Evolutionary conservation across 2,113 vertebrate species (phyloP).

Genomic region (Rallus limicola): DNA sequence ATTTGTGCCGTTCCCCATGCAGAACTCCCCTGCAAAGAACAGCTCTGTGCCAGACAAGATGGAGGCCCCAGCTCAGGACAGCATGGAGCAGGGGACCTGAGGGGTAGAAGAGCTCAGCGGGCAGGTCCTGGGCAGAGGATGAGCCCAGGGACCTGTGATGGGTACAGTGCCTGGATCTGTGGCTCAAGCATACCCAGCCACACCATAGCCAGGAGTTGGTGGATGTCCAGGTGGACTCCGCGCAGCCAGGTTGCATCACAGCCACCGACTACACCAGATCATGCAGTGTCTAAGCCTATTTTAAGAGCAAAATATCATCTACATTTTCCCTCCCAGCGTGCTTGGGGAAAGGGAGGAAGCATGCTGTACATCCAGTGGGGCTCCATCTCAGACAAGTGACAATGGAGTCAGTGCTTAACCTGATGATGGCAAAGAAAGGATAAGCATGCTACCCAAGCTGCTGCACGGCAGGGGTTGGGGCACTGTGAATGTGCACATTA

Average conservation of each 20-base stretch:
- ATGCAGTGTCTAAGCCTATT: background rate
- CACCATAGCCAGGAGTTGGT: fast-evolving
- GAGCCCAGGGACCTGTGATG: background rate
- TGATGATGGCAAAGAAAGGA: background rate
- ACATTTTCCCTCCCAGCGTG: background rate
- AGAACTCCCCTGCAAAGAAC: background rate
- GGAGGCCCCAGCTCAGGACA: background rate
- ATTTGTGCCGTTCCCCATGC: background rate
- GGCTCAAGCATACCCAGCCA: fast-evolving
- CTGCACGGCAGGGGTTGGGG: background rate
- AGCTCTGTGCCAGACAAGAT: background rate
- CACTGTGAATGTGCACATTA: background rate
- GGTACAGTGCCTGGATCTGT: fast-evolving
- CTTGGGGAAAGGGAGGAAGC: background rate
- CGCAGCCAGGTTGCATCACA: background rate
- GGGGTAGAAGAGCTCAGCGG: background rate
- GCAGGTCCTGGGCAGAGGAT: background rate
- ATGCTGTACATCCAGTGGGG: background rate
- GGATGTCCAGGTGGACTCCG: background rate
- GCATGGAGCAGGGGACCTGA: background rate
- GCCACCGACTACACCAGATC: background rate
- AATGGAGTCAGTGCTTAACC: background rate
- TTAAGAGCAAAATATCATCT: background rate
- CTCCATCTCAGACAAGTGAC: background rate
- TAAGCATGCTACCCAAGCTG: background rate